Evolutionary conservation across 2,113 vertebrate species (phyloP), one percentile per base, ranked within the genome.

Genomic region (Verasper variegatus): DNA sequence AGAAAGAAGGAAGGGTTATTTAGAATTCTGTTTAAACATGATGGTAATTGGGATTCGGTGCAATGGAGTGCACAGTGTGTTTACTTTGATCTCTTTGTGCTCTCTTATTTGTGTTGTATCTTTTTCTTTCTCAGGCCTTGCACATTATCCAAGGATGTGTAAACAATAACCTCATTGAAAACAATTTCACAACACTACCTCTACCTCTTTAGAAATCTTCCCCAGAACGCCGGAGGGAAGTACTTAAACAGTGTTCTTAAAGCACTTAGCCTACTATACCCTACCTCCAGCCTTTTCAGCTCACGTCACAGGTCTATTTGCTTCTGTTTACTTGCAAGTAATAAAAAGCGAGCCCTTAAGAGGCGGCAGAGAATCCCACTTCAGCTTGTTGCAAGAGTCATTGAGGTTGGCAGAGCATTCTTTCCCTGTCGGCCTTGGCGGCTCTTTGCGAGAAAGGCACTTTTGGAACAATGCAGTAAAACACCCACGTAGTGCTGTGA

Each of bases 331-430:
- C 84, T 70, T 69, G 55, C 35, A 24, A 2, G 63, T 62, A 82
- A 83, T 84, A 88, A 83, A 85, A 77, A 60, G 18, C 15, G 7
- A 71, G 73, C 62, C 56, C 78, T 82, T 67, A 82, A 86, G 82
- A 89, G 82, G 75, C 68, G 49, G 63, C 52, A 60, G 45, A 80
- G 88, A 84, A 82, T 77, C 73, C 76, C 75, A 73, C 86, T 86
- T 80, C 55, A 80, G 82, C 73, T 78, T 37, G 75, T 61, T 51
- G 61, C 52, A 63, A 76, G 82, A 88, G 82, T 66, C 78, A 68
- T 68, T 56, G 74, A 85, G 81, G 83, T 83, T 45, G 76, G 78
- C 61, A 9, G 55, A 47, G 63, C 66, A 57, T 78, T 77, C 81
- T 64, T 26, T 75, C 52, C 49, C 63, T 37, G 31, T 71, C 76